Conservation (phyloP, 2,797 vertebrate species). For the Malurus leucopterus region DNA sequence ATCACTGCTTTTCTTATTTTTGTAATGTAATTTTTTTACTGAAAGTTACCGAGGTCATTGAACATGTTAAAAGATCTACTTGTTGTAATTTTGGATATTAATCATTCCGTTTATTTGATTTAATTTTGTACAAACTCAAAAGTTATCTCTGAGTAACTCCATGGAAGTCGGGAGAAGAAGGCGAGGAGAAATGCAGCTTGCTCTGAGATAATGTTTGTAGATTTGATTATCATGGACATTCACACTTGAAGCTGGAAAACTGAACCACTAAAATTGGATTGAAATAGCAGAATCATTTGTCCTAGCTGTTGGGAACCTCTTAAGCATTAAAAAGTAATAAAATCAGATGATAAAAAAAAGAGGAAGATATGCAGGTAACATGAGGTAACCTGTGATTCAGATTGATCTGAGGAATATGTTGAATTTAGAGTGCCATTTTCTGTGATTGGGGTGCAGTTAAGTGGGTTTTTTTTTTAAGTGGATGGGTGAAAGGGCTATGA, state of each 20-base stretch:
- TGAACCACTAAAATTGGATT: constrained; percentile 5
- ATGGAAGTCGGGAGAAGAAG: not conserved
- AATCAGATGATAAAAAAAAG: not conserved
- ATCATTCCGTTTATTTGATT: not conserved
- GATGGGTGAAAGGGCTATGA: not conserved
- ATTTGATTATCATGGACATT: constrained; percentile 30
- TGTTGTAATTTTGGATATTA: not conserved
- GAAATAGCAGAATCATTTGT: constrained; percentile 26
- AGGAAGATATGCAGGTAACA: not conserved
- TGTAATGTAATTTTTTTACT: not conserved
- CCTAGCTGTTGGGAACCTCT: constrained; percentile 19
- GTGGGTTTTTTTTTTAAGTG: not conserved
- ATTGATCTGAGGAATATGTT: not conserved
- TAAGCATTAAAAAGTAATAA: constrained; percentile 14
- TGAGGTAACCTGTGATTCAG: not conserved
- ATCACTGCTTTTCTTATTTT: not conserved
- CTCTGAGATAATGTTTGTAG: constrained; percentile 6
- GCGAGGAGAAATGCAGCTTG: not conserved
- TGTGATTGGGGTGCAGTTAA: not conserved
- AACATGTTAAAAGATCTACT: not conserved
- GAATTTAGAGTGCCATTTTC: not conserved
- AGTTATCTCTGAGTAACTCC: not conserved
- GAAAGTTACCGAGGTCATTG: not conserved
- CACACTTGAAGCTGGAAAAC: constrained; percentile 18
- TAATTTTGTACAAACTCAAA: not conserved